Conservation (phyloP, 2,797 vertebrate genomes). For the Champsocephalus esox region DNA sequence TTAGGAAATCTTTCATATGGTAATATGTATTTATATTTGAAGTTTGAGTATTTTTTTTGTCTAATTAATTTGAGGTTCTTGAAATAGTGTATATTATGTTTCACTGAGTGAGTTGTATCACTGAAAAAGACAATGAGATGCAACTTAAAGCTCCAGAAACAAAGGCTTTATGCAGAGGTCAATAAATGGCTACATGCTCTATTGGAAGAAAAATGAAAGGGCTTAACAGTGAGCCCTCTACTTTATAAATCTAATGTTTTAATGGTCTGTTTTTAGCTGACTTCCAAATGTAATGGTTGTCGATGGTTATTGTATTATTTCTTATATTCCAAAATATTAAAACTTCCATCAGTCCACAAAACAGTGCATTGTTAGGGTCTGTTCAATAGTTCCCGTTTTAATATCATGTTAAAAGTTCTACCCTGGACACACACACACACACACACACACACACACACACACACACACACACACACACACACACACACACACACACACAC, state of each 20-base stretch:
- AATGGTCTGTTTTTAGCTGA: background rate
- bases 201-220: background rate
- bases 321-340: background rate
- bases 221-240: background rate
- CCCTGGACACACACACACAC: background rate
- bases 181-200: background rate
- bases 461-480: background rate
- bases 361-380: background rate
- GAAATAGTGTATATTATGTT: conserved; percentile 17
- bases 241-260: background rate
- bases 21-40: conserved; percentile 23
- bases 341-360: background rate
- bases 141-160: conserved; percentile 4
- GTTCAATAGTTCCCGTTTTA: background rate
- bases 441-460: too few species aligned
- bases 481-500: too few species aligned
- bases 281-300: background rate
- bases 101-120: background rate
- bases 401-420: background rate
- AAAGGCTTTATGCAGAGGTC: background rate
- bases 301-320: background rate
- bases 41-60: conserved; percentile 7
- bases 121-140: background rate
- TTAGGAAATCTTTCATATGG: conserved; percentile 28
- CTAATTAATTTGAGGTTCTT: conserved; percentile 17